These are phyloP conservation scores for Sthenelais limicola DNA, from an alignment of 2,888 invertebrate genomes.

Conservation along the genomic window DNA sequence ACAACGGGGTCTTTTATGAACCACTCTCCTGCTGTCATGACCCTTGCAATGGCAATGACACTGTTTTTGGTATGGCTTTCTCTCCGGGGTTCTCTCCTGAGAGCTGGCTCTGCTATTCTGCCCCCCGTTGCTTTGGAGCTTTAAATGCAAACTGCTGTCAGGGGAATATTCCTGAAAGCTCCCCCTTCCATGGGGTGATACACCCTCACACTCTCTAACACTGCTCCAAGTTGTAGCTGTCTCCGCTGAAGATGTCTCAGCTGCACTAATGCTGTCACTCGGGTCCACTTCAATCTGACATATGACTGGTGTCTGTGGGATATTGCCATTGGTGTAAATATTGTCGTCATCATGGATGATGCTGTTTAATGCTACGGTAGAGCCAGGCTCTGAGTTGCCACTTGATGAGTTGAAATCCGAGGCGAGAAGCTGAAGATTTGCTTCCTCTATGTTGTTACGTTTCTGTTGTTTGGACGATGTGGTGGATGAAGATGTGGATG, in stretches of 20 bases:
- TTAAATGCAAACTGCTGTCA: conserved; percentile 20
- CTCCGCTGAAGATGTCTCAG: conserved; percentile 7
- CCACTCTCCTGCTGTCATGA: conserved; percentile 12
- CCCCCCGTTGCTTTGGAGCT: too few relatives aligned
- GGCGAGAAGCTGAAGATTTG: conserved; percentile 20
- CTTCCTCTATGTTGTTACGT: conserved; percentile 18
- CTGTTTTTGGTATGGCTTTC: neutral
- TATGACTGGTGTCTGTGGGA: neutral
- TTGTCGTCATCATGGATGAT: neutral
- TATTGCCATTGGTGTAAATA: too few relatives aligned
- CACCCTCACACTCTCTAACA: conserved; percentile 3
- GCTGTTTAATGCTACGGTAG: neutral
- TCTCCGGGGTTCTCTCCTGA: neutral
- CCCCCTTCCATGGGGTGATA: neutral
- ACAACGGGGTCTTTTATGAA: conserved; percentile 10
- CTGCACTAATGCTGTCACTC: neutral
- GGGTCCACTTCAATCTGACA: neutral
- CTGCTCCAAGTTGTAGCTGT: conserved; percentile 22
- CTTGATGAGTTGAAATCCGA: conserved; percentile 32
- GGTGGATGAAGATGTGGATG: neutral
- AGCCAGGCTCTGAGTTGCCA: conserved; percentile 21
- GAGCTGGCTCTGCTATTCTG: neutral
- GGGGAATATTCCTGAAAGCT: conserved; percentile 2
- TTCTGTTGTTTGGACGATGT: neutral
- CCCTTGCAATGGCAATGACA: conserved; percentile 33